Conservation (phyloP, 2,888 invertebrate species). For the Hirtodrosophila trivittata region DNA sequence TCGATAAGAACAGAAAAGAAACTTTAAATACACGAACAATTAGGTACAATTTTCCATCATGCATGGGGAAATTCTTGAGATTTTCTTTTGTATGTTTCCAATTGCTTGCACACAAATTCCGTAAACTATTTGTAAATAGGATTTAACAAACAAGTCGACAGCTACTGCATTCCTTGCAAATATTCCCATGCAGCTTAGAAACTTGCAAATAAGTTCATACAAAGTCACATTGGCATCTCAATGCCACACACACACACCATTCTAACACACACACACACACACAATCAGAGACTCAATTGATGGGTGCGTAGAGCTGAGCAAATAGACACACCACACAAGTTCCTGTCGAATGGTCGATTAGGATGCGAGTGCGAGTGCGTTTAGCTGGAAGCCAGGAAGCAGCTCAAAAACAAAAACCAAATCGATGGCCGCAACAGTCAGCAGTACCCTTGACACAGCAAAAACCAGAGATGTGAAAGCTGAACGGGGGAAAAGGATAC, state of each 20-base stretch:
- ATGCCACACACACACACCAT: background rate
- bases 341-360: conserved; percentile 26
- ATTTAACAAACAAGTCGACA: background rate
- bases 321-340: conserved; percentile 15
- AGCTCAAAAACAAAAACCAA: conserved; percentile 24
- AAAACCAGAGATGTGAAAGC: conserved; percentile 29
- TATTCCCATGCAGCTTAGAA: conserved; percentile 1
- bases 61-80: too few relatives aligned
- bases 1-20: too few relatives aligned
- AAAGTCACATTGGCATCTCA: background rate
- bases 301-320: conserved; percentile 13
- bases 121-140: background rate
- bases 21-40: too few relatives aligned
- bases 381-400: conserved; percentile 25
- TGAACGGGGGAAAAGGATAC: background rate
- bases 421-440: conserved; percentile 30
- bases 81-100: too few relatives aligned
- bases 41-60: too few relatives aligned
- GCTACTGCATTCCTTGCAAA: background rate
- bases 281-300: conserved; percentile 9
- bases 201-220: conserved; percentile 11
- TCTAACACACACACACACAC: background rate
- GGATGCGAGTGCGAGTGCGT: conserved; percentile 24
- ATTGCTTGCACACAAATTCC: background rate
- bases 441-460: conserved; percentile 28